Conservation (phyloP, 2,113 vertebrate species). For the Cairina moschata region DNA sequence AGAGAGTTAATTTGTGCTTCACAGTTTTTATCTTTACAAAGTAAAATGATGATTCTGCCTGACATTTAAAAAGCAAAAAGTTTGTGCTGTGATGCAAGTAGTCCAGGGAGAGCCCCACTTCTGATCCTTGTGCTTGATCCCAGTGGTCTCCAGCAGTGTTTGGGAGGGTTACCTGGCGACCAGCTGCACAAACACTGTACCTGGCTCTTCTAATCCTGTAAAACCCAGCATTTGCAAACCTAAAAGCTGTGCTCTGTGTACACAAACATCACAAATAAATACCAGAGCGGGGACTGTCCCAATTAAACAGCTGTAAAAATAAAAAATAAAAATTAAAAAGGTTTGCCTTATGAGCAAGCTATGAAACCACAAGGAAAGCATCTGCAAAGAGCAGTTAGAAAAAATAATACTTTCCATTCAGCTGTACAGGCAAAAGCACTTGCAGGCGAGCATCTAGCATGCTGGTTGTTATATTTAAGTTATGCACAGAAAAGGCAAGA, state of each 20-base stretch:
- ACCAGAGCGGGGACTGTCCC: background rate
- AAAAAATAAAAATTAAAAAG: conserved; percentile 3
- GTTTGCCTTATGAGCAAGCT: conserved; percentile 21
- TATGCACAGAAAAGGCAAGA: background rate
- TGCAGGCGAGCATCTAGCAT: background rate
- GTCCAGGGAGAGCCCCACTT: background rate
- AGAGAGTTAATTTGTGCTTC: background rate
- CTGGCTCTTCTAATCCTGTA: conserved; percentile 24
- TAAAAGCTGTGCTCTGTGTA: conserved; percentile 39
- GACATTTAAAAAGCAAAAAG: background rate
- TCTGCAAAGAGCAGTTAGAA: conserved; percentile 6
- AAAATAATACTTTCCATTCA: conserved; percentile 50
- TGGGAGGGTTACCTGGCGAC: conserved; percentile 53
- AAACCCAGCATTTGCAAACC: conserved; percentile 2
- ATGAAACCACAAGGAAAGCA: conserved; percentile 55
- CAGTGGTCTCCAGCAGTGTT: conserved; percentile 17
- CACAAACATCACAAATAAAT: conserved; percentile 55
- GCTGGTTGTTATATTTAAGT: background rate
- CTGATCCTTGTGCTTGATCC: background rate
- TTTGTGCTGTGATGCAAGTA: background rate
- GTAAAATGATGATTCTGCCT: background rate
- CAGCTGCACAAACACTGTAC: conserved; percentile 61
- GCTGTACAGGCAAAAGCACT: background rate
- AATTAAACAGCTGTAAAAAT: conserved; percentile 63
- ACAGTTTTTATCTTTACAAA: conserved; percentile 27